Conservation (phyloP, 2,797 vertebrate species). For the Centroberyx gerrardi region DNA sequence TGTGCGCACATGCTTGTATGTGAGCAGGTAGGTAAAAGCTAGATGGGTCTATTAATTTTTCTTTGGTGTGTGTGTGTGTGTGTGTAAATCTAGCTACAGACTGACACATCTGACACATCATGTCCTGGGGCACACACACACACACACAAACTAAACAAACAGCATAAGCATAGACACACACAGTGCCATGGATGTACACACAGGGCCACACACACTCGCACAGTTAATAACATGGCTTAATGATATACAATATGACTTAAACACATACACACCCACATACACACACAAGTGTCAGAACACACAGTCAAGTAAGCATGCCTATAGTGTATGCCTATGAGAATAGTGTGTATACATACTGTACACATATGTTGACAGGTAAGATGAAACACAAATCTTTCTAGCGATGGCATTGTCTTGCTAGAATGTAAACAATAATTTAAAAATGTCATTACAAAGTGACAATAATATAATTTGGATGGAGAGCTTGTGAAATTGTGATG, state of each 20-base stretch:
- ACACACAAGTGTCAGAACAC: background rate
- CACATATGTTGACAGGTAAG: slow-evolving; percentile 27
- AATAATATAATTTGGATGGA: too few species aligned
- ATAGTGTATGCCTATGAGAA: slow-evolving; percentile 15
- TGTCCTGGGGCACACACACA: slow-evolving; percentile 26
- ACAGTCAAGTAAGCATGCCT: slow-evolving; percentile 10
- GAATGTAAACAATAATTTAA: too few species aligned
- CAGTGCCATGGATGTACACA: background rate
- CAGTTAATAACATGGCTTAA: slow-evolving; percentile 55
- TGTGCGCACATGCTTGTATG: background rate
- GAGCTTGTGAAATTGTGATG: too few species aligned
- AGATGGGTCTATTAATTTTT: too few species aligned
- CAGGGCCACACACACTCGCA: slow-evolving; percentile 2
- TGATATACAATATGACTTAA: slow-evolving; percentile 47
- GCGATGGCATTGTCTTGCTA: too few species aligned
- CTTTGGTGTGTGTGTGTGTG: background rate
- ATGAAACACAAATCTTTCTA: slow-evolving; percentile 10
- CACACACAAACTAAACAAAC: background rate
- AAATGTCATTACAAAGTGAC: too few species aligned
- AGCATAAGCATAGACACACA: background rate
- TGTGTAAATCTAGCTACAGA: slow-evolving; percentile 38
- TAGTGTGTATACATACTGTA: background rate
- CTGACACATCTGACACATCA: slow-evolving; percentile 6
- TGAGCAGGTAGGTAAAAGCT: too few species aligned
- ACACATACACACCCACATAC: slow-evolving; percentile 23